These are phyloP conservation scores for Crypturellus undulatus DNA, from an alignment of 2,113 vertebrate species.

Conservation along the genomic window DNA sequence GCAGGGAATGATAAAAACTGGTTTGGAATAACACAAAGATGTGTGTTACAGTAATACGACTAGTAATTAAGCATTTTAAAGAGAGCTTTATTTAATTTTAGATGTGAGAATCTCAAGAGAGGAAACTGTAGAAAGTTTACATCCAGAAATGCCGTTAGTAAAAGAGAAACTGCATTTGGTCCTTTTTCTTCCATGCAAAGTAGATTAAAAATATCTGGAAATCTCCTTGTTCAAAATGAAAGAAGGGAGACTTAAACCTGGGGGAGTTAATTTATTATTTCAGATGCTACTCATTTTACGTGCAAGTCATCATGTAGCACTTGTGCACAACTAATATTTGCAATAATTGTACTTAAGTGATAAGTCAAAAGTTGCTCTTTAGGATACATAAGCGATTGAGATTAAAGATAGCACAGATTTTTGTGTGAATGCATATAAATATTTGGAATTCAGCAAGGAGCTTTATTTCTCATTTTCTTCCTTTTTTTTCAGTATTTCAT, in stretches of 20 bases:
- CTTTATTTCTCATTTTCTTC: neutral
- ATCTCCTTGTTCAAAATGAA: neutral
- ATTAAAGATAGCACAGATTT: neutral
- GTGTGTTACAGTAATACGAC: neutral
- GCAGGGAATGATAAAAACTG: neutral
- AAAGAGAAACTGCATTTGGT: neutral
- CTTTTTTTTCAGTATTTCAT: neutral
- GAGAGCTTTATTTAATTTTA: neutral
- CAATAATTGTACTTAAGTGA: neutral
- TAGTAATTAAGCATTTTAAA: neutral
- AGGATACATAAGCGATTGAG: fast-evolving
- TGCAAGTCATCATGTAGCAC: neutral
- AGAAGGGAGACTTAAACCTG: neutral
- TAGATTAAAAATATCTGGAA: neutral
- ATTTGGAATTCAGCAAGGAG: neutral
- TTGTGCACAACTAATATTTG: neutral
- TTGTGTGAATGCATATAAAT: neutral
- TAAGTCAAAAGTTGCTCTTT: neutral
- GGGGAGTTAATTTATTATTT: neutral
- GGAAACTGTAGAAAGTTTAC: neutral
- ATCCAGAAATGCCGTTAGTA: neutral
- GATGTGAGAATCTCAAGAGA: neutral
- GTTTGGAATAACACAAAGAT: no score
- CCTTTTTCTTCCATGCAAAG: neutral
- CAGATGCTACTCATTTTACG: neutral